Evolutionary conservation across 2,113 vertebrate species (phyloP).

Genomic region (Sinocyclocheilus rhinocerous): DNA sequence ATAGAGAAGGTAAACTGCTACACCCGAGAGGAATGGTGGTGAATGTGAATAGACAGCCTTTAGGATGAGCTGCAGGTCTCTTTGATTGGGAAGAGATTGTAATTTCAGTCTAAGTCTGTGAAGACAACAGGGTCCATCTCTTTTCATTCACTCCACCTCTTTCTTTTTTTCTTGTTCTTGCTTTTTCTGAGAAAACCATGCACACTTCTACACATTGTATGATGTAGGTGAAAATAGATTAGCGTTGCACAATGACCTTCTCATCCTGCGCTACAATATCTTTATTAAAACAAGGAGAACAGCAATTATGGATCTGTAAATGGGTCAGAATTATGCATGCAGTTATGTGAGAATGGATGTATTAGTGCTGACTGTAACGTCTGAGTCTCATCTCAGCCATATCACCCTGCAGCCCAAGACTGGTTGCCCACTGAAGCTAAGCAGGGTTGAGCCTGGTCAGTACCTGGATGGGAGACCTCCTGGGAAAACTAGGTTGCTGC

Average conservation of each 20-base stretch:
- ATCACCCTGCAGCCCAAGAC: too few species aligned
- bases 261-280: background rate
- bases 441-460: too few species aligned
- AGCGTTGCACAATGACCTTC: background rate
- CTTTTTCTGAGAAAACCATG: background rate
- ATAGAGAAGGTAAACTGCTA: constrained; percentile 24
- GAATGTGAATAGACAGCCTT: background rate
- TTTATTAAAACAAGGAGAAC: constrained; percentile 4
- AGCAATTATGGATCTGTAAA: constrained; percentile 25
- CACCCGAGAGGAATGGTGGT: background rate
- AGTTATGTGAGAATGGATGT: background rate
- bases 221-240: constrained; percentile 20
- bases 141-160: background rate
- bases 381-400: background rate
- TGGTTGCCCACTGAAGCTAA: too few species aligned
- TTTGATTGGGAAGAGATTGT: background rate
- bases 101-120: background rate
- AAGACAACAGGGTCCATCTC: background rate
- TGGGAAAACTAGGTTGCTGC: too few species aligned
- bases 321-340: constrained; percentile 14
- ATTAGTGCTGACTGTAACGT: background rate
- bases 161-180: background rate
- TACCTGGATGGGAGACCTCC: too few species aligned
- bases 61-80: background rate
- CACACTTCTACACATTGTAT: background rate